A percentile compares a stretch with the other conserved stretches of the same genome.
These are phyloP conservation scores for Malachius bipustulatus DNA, from an alignment of 2,888 invertebrate genomes.

Conservation along the genomic window DNA sequence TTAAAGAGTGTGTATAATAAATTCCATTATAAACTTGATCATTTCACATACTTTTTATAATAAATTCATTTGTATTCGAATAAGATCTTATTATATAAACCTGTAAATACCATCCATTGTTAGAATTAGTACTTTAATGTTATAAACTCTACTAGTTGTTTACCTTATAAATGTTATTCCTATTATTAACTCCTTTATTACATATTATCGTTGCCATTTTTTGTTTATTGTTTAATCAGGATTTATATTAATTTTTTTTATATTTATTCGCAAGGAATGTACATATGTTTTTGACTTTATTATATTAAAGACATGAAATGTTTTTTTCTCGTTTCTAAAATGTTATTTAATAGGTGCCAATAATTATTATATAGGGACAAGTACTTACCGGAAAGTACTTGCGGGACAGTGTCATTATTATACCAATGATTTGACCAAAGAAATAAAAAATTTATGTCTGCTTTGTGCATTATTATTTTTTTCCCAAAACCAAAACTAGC, in stretches of 20 bases:
- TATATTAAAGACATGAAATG: too few relatives aligned
- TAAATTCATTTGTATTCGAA: too few relatives aligned
- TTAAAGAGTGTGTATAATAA: too few relatives aligned
- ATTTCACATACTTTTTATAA: too few relatives aligned
- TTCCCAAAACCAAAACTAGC: not conserved
- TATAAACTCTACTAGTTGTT: conserved; percentile 28
- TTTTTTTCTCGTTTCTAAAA: too few relatives aligned
- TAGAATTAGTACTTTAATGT: conserved; percentile 28
- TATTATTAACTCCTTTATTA: conserved; percentile 20
- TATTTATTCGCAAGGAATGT: too few relatives aligned
- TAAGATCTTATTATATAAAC: too few relatives aligned
- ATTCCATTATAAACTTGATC: too few relatives aligned
- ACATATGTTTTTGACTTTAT: conserved; percentile 11
- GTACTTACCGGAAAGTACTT: conserved; percentile 30
- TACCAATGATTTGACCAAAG: conserved; percentile 60
- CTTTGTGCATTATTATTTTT: conserved; percentile 10
- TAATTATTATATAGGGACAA: conserved; percentile 23
- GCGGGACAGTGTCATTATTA: conserved; percentile 31
- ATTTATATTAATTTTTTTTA: conserved; percentile 12
- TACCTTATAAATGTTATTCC: conserved; percentile 25
- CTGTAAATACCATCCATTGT: too few relatives aligned
- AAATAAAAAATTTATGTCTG: conserved; percentile 30
- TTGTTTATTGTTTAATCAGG: conserved; percentile 18
- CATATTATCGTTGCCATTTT: conserved; percentile 26
- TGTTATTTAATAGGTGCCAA: conserved; percentile 35